Base-by-base conservation (phyloP, 2,888 invertebrate species). In the Leptothorax acervorum region DNA sequence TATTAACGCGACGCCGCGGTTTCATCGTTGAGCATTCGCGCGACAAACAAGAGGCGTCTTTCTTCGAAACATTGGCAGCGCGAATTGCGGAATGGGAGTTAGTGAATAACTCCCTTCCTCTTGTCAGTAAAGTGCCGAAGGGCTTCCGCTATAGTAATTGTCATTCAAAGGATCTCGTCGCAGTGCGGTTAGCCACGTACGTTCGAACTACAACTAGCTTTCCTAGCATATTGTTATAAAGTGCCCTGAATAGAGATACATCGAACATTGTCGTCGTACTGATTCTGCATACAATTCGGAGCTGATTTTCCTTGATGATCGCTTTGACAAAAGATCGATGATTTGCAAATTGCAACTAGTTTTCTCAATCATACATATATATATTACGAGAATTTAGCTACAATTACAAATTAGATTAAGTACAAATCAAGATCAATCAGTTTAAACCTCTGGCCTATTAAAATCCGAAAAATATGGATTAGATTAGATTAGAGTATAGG, bases 111-210 rank as follows among this genome's bases (percentile, higher is more conserved):
- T 73, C 23, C 23, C 23, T 23, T 0, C 23, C 23, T 23, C 18
- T 68, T 53, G 42, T 63, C 15, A 1, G n/a, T 31, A 9, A 68
- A 78, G 31, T 23, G 55, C 55, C 11, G 31, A 55, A 68, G 66
- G 66, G 66, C 66, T 76, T 55, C n/a, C n/a, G 66, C 12, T 68
- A 45, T 68, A 45, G 66, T 66, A 66, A 78, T 68, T 78, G 78
- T 78, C 66, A 78, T 78, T 78, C 66, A 45, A 78, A 55, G 42
- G 55, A 45, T 45, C 55, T 57, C 31, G 42, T 68, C 28, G 55
- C 66, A 15, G 31, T 45, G 78, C 45, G 66, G 66, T 68, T 66
- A 68, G 55, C 45, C 66, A 55, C 66, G 55, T 66, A 78, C 78
- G 55, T 53, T 66, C 42, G 31, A 15, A 66, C 42, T 66, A 35